phyloP scores from a whole-genome alignment of 1,140 invertebrate genomes.

The Akabosia matsudoensis region DNA sequence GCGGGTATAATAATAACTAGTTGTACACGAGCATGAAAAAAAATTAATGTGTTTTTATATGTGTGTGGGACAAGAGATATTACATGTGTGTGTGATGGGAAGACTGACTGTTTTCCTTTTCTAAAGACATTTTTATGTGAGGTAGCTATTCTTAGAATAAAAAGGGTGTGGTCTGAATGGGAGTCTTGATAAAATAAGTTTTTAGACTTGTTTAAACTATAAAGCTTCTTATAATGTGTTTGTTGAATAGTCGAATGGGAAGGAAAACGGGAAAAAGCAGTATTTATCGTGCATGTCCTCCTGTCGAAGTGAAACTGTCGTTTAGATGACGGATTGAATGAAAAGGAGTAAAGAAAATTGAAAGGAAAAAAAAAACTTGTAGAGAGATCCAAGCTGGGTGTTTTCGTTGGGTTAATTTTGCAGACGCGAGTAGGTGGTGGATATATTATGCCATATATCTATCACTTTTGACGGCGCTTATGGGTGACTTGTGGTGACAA shows the following conservation, averaged over 20 bases:
- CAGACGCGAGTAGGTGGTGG: background rate
- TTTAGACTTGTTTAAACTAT: too few relatives aligned
- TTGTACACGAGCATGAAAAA: background rate
- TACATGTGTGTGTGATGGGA: background rate
- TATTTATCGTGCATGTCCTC: slow-evolving; percentile 9
- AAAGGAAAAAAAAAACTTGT: background rate
- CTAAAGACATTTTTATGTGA: too few relatives aligned
- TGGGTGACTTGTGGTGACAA: slow-evolving; percentile 21
- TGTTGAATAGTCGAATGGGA: background rate
- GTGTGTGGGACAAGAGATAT: background rate
- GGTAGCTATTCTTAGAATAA: slow-evolving; percentile 12
- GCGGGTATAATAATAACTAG: background rate
- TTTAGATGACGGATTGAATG: slow-evolving; percentile 21
- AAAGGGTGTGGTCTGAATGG: background rate
- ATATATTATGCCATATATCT: slow-evolving; percentile 13
- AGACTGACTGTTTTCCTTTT: background rate
- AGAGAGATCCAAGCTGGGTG: background rate
- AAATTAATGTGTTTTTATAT: background rate
- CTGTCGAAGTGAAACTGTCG: slow-evolving; percentile 7
- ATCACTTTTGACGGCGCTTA: background rate
- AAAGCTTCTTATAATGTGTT: background rate
- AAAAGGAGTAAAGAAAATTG: too few relatives aligned
- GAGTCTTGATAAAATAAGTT: background rate
- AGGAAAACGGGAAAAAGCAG: background rate
- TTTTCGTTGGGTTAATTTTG: too few relatives aligned